Evolutionary conservation across 2,797 vertebrate genomes (phyloP).

Genomic region (Fratercula arctica): DNA sequence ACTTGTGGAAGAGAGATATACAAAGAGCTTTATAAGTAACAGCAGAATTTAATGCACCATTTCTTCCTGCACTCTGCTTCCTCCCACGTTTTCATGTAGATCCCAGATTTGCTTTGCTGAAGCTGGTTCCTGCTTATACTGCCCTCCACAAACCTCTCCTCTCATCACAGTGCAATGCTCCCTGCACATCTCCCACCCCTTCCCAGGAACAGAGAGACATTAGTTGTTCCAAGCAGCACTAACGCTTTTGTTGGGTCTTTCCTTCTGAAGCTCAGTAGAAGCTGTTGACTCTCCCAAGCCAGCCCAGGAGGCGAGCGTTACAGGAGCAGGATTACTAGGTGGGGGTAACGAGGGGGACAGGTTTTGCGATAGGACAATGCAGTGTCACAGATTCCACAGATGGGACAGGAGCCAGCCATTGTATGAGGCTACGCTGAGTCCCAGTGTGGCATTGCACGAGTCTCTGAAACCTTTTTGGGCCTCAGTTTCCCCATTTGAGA

Average conservation of each 20-base stretch:
- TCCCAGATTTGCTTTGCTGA: background rate
- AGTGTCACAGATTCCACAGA: background rate
- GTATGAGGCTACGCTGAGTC: rapidly evolving
- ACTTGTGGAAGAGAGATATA: background rate
- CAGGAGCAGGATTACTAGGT: background rate
- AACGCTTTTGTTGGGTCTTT: background rate
- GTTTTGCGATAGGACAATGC: background rate
- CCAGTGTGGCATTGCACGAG: rapidly evolving
- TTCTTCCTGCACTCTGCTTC: background rate
- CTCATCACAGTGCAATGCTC: background rate
- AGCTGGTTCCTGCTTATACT: background rate
- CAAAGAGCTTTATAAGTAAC: background rate
- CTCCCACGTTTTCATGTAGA: rapidly evolving
- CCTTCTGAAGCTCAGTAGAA: background rate
- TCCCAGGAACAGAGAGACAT: background rate
- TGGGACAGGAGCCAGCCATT: background rate
- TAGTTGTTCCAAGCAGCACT: background rate
- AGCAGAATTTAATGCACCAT: background rate
- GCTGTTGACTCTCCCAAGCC: background rate
- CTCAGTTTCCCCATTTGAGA: background rate
- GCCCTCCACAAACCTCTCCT: background rate
- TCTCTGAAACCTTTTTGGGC: background rate
- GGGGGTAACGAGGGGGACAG: background rate
- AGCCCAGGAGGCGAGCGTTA: background rate
- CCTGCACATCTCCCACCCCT: background rate